Evolutionary conservation across 64 coral and sea anemone genomes (phyloP).

Genomic region (Pocillopora damicornis): DNA sequence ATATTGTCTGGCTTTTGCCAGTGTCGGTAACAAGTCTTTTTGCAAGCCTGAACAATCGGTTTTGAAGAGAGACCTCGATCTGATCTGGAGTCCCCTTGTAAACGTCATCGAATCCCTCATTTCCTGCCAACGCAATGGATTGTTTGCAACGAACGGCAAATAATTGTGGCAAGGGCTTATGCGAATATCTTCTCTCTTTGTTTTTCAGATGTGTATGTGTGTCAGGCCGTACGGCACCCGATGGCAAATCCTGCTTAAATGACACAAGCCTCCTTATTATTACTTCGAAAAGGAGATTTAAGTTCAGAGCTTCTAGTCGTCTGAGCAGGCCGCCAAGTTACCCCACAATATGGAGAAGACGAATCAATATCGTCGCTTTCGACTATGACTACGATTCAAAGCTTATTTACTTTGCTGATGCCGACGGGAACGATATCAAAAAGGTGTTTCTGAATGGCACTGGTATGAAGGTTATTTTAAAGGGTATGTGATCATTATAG

Average conservation of each 20-base stretch:
- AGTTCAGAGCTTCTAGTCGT: slow-evolving; percentile 36
- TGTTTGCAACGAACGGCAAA: no score
- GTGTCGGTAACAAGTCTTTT: no score
- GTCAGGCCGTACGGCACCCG: slow-evolving; percentile 47
- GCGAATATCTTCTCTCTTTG: not conserved
- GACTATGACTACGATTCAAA: slow-evolving; percentile 73
- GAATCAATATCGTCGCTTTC: slow-evolving; percentile 3
- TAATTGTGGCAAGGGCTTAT: no score
- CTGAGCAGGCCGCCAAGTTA: not conserved
- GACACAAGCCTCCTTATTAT: slow-evolving; percentile 53
- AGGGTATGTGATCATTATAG: slow-evolving; percentile 29
- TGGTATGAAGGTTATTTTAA: slow-evolving; percentile 34
- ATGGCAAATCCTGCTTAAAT: slow-evolving; percentile 57
- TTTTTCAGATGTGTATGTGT: slow-evolving; percentile 77
- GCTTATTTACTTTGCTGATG: slow-evolving; percentile 61
- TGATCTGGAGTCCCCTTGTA: no score
- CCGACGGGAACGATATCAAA: slow-evolving; percentile 11
- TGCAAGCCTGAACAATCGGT: no score
- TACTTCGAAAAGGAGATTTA: slow-evolving; percentile 25
- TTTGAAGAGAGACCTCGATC: no score
- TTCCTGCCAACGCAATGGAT: no score
- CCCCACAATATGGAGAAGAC: not conserved
- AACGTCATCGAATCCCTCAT: no score
- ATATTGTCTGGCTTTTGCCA: no score
- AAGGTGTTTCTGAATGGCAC: slow-evolving; percentile 74